phyloP scores from a whole-genome alignment of 2,888 invertebrate species.

The Brachycybe producta region DNA sequence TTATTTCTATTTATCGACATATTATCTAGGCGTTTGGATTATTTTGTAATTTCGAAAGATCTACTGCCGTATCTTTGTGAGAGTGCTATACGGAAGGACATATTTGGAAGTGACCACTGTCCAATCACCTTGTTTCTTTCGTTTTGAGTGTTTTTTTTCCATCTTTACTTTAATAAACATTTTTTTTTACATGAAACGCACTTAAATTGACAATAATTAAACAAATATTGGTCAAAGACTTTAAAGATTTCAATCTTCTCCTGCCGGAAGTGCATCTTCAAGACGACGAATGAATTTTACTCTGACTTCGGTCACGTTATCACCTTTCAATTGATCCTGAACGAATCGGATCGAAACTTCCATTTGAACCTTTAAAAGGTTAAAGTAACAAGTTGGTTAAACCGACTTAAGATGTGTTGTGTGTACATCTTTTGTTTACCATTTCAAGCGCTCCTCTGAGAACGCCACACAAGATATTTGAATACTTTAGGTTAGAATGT shows the following conservation, averaged over 20 bases:
- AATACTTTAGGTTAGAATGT: conserved; percentile 71
- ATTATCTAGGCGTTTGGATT: conserved; percentile 83
- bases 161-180: not conserved
- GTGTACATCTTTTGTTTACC: conserved; percentile 49
- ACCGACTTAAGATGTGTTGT: not conserved
- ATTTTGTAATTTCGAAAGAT: conserved; percentile 76
- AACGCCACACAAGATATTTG: conserved; percentile 76
- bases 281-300: conserved; percentile 87
- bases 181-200: not conserved
- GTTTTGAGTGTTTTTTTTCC: not conserved
- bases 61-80: conserved; percentile 67
- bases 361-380: conserved; percentile 53
- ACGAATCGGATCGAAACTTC: conserved; percentile 91
- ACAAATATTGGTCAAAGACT: too few species aligned
- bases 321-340: conserved; percentile 89
- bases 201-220: not conserved
- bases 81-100: conserved; percentile 61
- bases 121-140: conserved; percentile 60
- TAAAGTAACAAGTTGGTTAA: not conserved
- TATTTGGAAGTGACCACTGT: conserved; percentile 92
- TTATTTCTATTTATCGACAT: too few species aligned
- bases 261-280: conserved; percentile 95
- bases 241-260: conserved; percentile 65
- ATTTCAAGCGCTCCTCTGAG: conserved; percentile 90
- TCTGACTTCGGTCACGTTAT: conserved; percentile 80